Base-by-base conservation (phyloP, 2,113 vertebrate species). In the Alligator sinensis region DNA sequence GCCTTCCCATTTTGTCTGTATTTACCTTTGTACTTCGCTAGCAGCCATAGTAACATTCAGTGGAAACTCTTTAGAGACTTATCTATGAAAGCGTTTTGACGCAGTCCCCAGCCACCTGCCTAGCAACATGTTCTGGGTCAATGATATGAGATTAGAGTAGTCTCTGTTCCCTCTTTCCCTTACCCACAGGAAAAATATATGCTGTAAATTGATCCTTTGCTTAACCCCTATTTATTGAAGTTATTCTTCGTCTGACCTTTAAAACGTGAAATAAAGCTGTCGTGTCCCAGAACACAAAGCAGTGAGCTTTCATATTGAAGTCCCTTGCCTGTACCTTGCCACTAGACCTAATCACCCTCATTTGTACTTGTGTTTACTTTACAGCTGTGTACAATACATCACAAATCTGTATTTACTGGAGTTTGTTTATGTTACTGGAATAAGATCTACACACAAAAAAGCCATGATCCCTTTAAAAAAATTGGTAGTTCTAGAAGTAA, bases 41-140 rank as follows among this genome's bases (percentile, higher is more conserved):
- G 93, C 95, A 95, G 95, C 91, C 91, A 57, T 94, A 96, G 96
- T 94, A 97, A 93, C 90, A 19, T 94, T 63, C 84, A 87, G 57
- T 55, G 70, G 79, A 97, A 88, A n/a, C 94, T 94, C 95, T 93
- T 95, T 77, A 77, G 92, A 94, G 77, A 88, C 54, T 92, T 80
- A 85, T 92, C 82, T 88, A 2, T 76, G 88, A 28, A 82, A 84
- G 83, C n/a, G 80, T 77, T 88, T 89, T 84, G 25, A 72, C 59
- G 79, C 83, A 94, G 85, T 90, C 87, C 30, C 55, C 94, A 85
- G 80, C 93, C 91, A 89, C 97, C 97, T 97, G 96, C 96, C 89
- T 96, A 96, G 97, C 95, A 96, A 96, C 95, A 90, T n/a, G 91
- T 91, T 96, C 95, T 97, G 95, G 96, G 91, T 94, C 91, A 95